Base-by-base conservation (phyloP, 2,888 invertebrate species). In the Lumbricus terrestris region DNA sequence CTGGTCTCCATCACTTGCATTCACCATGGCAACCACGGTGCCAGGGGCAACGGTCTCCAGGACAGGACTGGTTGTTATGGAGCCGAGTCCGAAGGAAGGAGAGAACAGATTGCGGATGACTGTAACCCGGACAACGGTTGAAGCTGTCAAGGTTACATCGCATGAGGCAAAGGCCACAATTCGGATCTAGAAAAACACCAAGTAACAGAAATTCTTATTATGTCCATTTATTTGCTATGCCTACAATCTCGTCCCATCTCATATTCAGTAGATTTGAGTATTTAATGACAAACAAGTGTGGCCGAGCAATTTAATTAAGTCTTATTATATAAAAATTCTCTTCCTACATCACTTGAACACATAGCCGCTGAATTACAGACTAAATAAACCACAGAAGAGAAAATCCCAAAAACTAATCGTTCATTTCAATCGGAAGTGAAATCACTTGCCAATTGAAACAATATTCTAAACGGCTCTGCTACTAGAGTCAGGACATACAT, bases 1-100 rank as follows among this genome's bases (percentile, higher is more conserved):
- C 83, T 88, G 34, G 90, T 94, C 94, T 33, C 40, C 38, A 92
- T 94, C 94, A 15, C 92, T 92, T 18, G 94, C 94, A 91, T 91
- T 93, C 13, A 94, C 93, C 6, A 89, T 91, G n/a, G 93, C 93
- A 92, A 94, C 92, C 13, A 90, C 88, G 29, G 88, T 85, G 0
- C 93, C 93, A 8, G 93, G 90, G 0, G 90, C 40, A 33, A 92
- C 91, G 29, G 92, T 92, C 90, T 94, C 94, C 85, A 92, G 90
- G 40, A 94, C 93, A 35, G 90, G 92, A 34, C 16, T 85, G 88
- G 93, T 93, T 1, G 90, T 90, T 38, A 92, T 92, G 38, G 91
- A 91, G 37, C 91, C 91, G 83, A 92, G 92, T 15, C 90, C 16
- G 90, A 94, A 94, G 16, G 20, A 33, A 37, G 94, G 94, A 8